Evolutionary conservation across 2,888 invertebrate genomes (phyloP).

Genomic region (Rhyacophila evoluta): DNA sequence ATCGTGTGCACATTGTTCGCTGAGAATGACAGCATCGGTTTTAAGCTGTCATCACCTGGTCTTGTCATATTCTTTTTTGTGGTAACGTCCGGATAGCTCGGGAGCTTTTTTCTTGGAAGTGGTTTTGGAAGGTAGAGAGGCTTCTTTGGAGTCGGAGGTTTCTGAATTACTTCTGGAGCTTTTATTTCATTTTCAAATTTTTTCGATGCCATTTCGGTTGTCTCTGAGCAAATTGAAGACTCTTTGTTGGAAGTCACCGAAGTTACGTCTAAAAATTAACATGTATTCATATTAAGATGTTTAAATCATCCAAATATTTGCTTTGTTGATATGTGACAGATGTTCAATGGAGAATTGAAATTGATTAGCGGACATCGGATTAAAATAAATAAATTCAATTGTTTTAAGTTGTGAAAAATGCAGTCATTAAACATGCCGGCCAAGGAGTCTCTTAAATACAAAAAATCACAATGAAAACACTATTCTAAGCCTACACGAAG

Average conservation of each 20-base stretch:
- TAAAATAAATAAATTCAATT: too few species aligned
- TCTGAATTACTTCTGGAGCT: not conserved
- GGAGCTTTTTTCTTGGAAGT: not conserved
- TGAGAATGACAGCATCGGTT: not conserved
- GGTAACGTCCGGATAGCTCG: not conserved
- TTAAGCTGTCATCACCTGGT: not conserved
- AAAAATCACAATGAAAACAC: too few species aligned
- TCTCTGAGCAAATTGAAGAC: not conserved
- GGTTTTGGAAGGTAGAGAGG: conserved; percentile 28
- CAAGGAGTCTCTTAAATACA: too few species aligned
- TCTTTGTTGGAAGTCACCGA: not conserved
- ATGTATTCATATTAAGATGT: too few species aligned
- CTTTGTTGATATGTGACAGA: too few species aligned
- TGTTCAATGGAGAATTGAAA: too few species aligned
- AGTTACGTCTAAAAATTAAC: not conserved
- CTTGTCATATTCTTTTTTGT: not conserved
- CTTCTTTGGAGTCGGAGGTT: conserved; percentile 36
- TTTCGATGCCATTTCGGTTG: not conserved
- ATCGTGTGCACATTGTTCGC: not conserved
- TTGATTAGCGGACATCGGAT: too few species aligned
- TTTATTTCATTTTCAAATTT: not conserved
- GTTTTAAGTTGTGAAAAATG: too few species aligned
- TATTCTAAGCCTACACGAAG: too few species aligned
- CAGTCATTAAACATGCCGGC: too few species aligned
- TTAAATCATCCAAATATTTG: too few species aligned